Evolutionary conservation across 2,113 vertebrate genomes (phyloP).

Genomic region (Clarias batrachus): DNA sequence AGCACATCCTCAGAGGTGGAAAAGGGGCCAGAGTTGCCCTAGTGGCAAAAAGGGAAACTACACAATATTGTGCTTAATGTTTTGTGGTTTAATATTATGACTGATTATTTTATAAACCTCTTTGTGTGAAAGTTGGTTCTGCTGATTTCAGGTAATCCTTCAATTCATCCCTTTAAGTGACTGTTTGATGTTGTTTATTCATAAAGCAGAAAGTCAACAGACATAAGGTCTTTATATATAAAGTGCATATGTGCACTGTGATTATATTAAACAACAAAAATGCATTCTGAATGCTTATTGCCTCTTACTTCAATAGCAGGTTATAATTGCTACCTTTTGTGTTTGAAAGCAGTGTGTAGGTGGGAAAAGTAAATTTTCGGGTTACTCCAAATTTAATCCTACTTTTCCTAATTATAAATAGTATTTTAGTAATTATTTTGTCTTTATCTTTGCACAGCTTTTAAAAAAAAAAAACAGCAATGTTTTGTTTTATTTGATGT

Average conservation of each 20-base stretch:
- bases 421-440: constrained; percentile 32
- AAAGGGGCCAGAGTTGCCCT: too few species aligned
- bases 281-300: background rate
- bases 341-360: background rate
- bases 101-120: too few species aligned
- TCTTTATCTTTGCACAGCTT: constrained; percentile 14
- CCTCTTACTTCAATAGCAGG: background rate
- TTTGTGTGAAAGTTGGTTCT: background rate
- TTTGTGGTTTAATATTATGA: too few species aligned
- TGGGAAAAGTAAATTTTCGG: background rate
- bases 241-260: background rate
- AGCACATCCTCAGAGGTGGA: too few species aligned
- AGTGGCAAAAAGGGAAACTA: too few species aligned
- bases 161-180: background rate
- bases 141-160: background rate
- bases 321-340: constrained; percentile 5
- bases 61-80: too few species aligned
- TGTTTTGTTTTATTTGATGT: background rate
- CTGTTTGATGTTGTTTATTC: background rate
- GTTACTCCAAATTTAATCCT: background rate
- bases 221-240: background rate
- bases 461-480: background rate
- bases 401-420: background rate
- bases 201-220: background rate
- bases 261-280: background rate